Evolutionary conservation across 1,140 invertebrate species (phyloP).

Genomic region (Atopsyche davidsoni): DNA sequence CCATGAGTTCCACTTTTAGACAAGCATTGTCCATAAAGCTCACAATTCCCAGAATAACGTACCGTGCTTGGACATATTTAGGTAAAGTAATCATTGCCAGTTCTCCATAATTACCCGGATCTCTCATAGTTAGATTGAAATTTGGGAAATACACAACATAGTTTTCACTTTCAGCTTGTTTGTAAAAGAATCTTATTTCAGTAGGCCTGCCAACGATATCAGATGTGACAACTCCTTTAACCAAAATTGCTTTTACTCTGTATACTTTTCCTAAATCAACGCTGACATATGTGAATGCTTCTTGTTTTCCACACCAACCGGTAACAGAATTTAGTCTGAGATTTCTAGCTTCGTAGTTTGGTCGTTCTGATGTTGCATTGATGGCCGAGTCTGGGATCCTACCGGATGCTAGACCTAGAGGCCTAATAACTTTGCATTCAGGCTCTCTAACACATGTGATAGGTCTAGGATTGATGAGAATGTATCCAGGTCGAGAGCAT

Average conservation of each 20-base stretch:
- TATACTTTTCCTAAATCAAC: constrained; percentile 89
- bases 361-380: constrained; percentile 87
- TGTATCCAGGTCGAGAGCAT: constrained; percentile 87
- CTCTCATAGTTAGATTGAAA: constrained; percentile 87
- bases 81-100: constrained; percentile 92
- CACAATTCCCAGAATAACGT: constrained; percentile 89
- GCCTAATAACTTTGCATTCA: constrained; percentile 88
- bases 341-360: constrained; percentile 87
- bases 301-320: constrained; percentile 91
- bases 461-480: constrained; percentile 83
- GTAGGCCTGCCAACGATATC: constrained; percentile 91
- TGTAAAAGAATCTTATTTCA: constrained; percentile 95
- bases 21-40: constrained; percentile 96
- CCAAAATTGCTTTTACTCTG: constrained; percentile 84
- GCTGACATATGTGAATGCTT: constrained; percentile 92
- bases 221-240: constrained; percentile 91
- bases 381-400: constrained; percentile 92
- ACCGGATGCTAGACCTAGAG: constrained; percentile 85
- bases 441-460: constrained; percentile 88
- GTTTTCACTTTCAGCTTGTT: constrained; percentile 86
- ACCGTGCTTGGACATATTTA: constrained; percentile 86
- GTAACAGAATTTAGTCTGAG: constrained; percentile 89
- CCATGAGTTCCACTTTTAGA: constrained; percentile 93
- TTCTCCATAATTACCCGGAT: constrained; percentile 92
- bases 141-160: constrained; percentile 96